Evolutionary conservation across 2,113 vertebrate species (phyloP), one percentile per base, ranked within the genome.

Genomic region (Aepyceros melampus): DNA sequence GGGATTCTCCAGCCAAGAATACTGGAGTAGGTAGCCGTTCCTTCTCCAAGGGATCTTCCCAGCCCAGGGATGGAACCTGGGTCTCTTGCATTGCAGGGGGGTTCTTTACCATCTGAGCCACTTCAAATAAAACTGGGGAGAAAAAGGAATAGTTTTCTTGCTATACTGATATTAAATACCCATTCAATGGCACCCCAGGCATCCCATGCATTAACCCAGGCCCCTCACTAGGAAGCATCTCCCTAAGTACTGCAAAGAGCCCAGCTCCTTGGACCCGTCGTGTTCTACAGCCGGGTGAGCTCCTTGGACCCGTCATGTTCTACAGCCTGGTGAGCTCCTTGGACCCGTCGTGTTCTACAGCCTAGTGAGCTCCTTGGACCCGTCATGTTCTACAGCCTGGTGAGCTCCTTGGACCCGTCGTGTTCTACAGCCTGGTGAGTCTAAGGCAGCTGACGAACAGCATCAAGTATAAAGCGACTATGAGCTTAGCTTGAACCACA

Each of bases 181-280:
- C 11, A 14, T 47, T 33, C 40, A 21, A 0, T 2, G 10, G 27
- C n/a, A 40, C 47, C 25, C 31, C 1, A 51, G 51, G 12, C 27
- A 33, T 16, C n/a, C 49, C 40, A 7, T 25, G 17, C 2, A 23
- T 47, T 29, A 67, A 53, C 5, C 71, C 60, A 78, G 60, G 36
- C 14, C 58, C 53, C 36, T 81, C 14, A 8, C 6, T 5, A 40
- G 74, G 47, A 81, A 60, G 64, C 33, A 51, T 47, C 11, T 84
- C 31, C 33, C 53, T n/a, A 53, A 71, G 17, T 7, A 1, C 5
- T 13, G 0, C 3, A 6, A 23, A 17, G 2, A 33, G 25, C 33
- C 79, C 40, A 7, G 10, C 23, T 31, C 19, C 0, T 9, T 13
- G 60, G 85, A 15, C 11, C 7, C 6, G 2, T n/a, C 1, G 0